Evolutionary conservation across 2,888 invertebrate genomes (phyloP).

Genomic region (Siphlonurus alternatus): DNA sequence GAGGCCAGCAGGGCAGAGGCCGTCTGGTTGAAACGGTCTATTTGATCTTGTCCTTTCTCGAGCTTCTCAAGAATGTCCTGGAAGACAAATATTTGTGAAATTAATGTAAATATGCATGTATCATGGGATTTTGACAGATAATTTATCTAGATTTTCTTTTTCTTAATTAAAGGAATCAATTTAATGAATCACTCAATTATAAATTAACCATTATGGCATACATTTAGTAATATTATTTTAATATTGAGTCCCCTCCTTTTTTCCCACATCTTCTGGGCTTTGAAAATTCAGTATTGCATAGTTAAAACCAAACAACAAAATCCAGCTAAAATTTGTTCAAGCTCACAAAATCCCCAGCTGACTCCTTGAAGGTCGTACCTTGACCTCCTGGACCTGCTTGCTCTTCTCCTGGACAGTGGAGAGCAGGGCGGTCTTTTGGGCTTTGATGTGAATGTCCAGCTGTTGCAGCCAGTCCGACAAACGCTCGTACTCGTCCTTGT

Average conservation of each 20-base stretch:
- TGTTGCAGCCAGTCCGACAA: constrained; percentile 86
- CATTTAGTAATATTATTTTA: background rate
- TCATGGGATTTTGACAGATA: no score
- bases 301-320: no score
- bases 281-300: no score
- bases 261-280: background rate
- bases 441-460: constrained; percentile 77
- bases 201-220: no score
- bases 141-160: no score
- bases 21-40: constrained; percentile 65
- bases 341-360: no score
- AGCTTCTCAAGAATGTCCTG: constrained; percentile 57
- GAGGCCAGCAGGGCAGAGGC: constrained; percentile 61
- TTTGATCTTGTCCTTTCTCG: constrained; percentile 60
- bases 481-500: constrained; percentile 83
- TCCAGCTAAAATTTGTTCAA: no score
- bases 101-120: no score
- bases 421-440: constrained; percentile 67
- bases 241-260: no score
- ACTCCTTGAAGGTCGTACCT: no score
- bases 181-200: no score
- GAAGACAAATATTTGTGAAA: constrained; percentile 13
- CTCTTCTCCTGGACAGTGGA: constrained; percentile 67
- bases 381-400: constrained; percentile 64
- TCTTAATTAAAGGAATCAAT: no score